Evolutionary conservation across 2,113 vertebrate species (phyloP), one percentile per base, ranked within the genome.

Genomic region (Hippoglossus stenolepis): DNA sequence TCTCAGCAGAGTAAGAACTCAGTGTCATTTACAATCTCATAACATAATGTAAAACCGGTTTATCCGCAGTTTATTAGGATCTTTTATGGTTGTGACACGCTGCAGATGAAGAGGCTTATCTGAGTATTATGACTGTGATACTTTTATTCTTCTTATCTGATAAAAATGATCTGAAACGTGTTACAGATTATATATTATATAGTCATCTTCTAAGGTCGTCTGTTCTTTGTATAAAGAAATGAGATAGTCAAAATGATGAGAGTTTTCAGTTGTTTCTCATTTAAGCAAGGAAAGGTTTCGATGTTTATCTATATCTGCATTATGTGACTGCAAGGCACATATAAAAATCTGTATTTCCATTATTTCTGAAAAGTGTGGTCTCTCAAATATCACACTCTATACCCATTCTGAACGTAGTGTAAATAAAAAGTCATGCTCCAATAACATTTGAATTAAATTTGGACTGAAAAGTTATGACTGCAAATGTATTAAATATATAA

Each of bases 221-320:
- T 40, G n/a, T 47, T 35, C 35, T 65, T 69, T 65, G 51, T 82
- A 20, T 38, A 49, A 71, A n/a, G 47, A 43, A 59, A 35, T 65
- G 24, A 20, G n/a, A 77, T 8, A 20, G 14, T n/a, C 6, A 60
- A 54, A 40, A 14, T 53, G 23, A 31, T 67, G 21, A 38, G 3
- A 38, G 3, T 28, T 38, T 38, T 9, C 35, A 38, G 35, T 35
- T 5, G 3, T 5, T 5, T 35, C 31, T 35, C 3, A 5, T 3
- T 35, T 5, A 47, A 3, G 43, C 17, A 49, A 49, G 5, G 2
- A 18, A 18, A 17, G 15, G 13, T 47, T 47, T 14, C 2, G 24
- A 24, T 24, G 24, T 24, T 24, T 24, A 51, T 51, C 49, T 6
- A 2, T 51, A 51, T 57, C n/a, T 57, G 54, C 7, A 23, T 10